These are phyloP conservation scores for Lutjanus campechanus DNA, from an alignment of 2,797 vertebrate genomes.

Conservation along the genomic window DNA sequence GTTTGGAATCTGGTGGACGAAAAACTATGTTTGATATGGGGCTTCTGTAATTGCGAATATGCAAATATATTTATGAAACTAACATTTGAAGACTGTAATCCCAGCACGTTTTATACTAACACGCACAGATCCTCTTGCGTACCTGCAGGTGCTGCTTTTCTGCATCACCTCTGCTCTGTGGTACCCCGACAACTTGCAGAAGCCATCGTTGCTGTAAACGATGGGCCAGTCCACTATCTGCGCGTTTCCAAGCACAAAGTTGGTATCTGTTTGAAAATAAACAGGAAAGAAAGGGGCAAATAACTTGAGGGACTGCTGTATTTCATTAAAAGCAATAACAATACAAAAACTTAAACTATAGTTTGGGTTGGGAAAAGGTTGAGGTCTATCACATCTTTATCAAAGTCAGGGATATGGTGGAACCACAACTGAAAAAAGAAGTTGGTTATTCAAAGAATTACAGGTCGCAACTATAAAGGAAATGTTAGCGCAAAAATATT, in stretches of 20 bases:
- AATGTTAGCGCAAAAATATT: background rate
- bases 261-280: slow-evolving; percentile 92
- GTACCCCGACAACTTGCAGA: slow-evolving; percentile 99
- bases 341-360: slow-evolving; percentile 4
- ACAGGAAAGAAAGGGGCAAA: slow-evolving; percentile 39
- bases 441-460: slow-evolving; percentile 9
- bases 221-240: slow-evolving; percentile 99
- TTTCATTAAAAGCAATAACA: slow-evolving; percentile 16
- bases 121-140: slow-evolving; percentile 45
- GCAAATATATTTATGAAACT: background rate
- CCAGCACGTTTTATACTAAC: background rate
- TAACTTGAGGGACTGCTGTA: slow-evolving; percentile 26
- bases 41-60: background rate
- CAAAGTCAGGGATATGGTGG: slow-evolving; percentile 13
- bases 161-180: slow-evolving; percentile 99
- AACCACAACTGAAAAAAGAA: slow-evolving; percentile 20
- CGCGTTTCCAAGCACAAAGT: slow-evolving; percentile 98
- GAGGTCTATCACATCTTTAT: slow-evolving; percentile 18
- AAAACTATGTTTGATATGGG: background rate
- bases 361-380: slow-evolving; percentile 18
- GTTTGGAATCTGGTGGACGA: background rate
- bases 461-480: slow-evolving; percentile 6
- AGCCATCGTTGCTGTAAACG: slow-evolving; percentile 99
- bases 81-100: background rate
- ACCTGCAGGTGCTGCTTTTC: slow-evolving; percentile 99